A percentile compares a stretch with the other conserved stretches of the same genome.
Evolutionary conservation across 2,888 invertebrate species (phyloP).

Genomic region (Melieria crassipennis): DNA sequence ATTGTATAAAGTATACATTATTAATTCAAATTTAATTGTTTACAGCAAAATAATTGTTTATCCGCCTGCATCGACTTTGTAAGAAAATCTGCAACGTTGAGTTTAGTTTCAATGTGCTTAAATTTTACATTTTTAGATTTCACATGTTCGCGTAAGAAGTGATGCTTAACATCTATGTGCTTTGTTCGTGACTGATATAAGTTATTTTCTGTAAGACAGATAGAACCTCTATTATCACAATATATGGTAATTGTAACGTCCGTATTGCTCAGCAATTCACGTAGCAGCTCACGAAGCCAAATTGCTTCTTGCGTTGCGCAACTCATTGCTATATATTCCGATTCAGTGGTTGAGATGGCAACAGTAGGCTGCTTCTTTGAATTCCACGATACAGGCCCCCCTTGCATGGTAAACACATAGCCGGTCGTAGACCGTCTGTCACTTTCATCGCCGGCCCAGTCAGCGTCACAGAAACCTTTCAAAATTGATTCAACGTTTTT

Average conservation of each 20-base stretch:
- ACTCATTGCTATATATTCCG: constrained; percentile 19
- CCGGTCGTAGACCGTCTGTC: constrained; percentile 15
- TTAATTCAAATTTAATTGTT: neutral
- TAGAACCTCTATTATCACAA: constrained; percentile 11
- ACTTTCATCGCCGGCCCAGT: constrained; percentile 17
- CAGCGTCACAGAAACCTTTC: constrained; percentile 14
- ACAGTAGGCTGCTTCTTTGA: constrained; percentile 23
- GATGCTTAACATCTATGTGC: constrained; percentile 16
- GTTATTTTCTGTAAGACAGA: no score
- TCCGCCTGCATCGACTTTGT: neutral
- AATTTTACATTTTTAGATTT: neutral
- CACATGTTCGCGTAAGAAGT: constrained; percentile 11
- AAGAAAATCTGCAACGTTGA: constrained; percentile 1
- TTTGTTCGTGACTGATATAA: constrained; percentile 2
- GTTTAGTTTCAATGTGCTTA: neutral
- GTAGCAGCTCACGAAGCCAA: constrained; percentile 1
- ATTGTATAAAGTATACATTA: no score
- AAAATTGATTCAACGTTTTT: constrained; percentile 7
- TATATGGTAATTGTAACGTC: neutral
- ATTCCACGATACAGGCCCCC: constrained; percentile 2
- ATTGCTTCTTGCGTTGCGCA: constrained; percentile 18
- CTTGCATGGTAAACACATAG: constrained; percentile 18
- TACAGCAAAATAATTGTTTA: neutral
- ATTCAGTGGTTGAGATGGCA: constrained; percentile 2
- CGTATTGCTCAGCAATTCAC: neutral